These are phyloP conservation scores for Pseudomyrmex gracilis DNA, from an alignment of 1,140 invertebrate genomes.

Conservation along the genomic window DNA sequence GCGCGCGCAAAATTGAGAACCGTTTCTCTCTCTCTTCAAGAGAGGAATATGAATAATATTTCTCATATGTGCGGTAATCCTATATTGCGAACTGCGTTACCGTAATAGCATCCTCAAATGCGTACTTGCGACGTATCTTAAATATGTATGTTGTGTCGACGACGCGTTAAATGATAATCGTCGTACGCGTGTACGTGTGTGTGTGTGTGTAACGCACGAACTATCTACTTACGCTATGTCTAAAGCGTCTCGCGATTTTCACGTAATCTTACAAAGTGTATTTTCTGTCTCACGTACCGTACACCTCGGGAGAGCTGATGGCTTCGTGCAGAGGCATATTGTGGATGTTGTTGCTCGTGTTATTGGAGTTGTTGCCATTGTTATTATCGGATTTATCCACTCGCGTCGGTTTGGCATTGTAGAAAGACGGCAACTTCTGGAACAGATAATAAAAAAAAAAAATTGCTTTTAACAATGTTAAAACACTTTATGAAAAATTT, in stretches of 20 bases:
- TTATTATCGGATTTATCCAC: slow-evolving; percentile 83
- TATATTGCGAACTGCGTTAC: slow-evolving; percentile 1
- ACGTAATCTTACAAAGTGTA: slow-evolving; percentile 11
- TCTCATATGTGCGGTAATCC: slow-evolving; percentile 13
- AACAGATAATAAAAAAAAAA: slow-evolving; percentile 61
- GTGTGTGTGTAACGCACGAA: background rate
- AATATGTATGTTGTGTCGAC: slow-evolving; percentile 30
- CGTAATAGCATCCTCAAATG: slow-evolving; percentile 3
- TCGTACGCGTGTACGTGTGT: no score
- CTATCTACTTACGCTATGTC: slow-evolving; percentile 3
- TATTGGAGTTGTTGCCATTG: slow-evolving; percentile 81
- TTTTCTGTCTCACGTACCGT: slow-evolving; percentile 70
- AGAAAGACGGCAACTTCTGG: slow-evolving; percentile 82
- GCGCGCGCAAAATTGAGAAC: background rate
- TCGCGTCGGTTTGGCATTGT: slow-evolving; percentile 80
- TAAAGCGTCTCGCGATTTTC: slow-evolving; percentile 40
- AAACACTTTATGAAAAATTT: background rate
- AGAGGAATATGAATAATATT: slow-evolving; percentile 7
- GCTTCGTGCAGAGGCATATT: slow-evolving; percentile 82
- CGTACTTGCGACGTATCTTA: slow-evolving; percentile 18
- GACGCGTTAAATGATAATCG: slow-evolving; percentile 45
- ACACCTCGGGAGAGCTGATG: slow-evolving; percentile 76
- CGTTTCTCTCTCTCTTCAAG: background rate
- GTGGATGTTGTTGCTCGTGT: slow-evolving; percentile 82
- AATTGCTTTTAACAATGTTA: no score